Base-by-base conservation (phyloP, 2,888 invertebrate genomes). In the Galerucella calmariensis region DNA sequence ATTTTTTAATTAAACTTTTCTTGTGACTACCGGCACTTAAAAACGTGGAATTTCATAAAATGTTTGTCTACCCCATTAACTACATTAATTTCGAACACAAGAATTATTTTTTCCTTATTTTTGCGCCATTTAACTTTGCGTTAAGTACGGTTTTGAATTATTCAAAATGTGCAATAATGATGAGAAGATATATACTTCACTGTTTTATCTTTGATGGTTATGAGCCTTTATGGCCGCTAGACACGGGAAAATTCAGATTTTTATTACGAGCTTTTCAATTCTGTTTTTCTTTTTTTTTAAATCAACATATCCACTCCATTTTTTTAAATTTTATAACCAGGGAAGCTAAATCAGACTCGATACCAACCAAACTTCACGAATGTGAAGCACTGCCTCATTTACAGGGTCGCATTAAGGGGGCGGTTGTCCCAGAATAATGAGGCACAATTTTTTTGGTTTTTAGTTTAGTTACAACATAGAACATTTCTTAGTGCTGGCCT, bases 41-140 rank as follows among this genome's bases (percentile, higher is more conserved):
- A 27, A 72, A 72, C 75, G 46, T 51, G 56, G 75, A 74, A 77
- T 75, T 72, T 59, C 69, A 72, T 79, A 59, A 79, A 81, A 79
- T 78, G 80, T 74, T 75, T 70, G 76, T 75, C 70, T 79, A 81
- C 82, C 79, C 83, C 85, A 84, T 85, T 85, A 84, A 84, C 82
- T 83, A 78, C 75, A 80, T 82, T 84, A 76, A 76, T 76, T 76
- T 72, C 61, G 78, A 78, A 74, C 79, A 76, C 78, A 77, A 79
- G 72, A 80, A 80, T 81, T 78, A 79, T 74, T 79, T 82, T 82
- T 82, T 84, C 82, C 79, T 78, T 79, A 75, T 81, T 80, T 75
- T 77, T 81, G 77, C 80, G 72, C 82, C 83, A 84, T 84, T 84
- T 82, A 84, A 84, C 82, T 81, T 79, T 79, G 79, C 78, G 78